Evolutionary conservation across 2,113 vertebrate genomes (phyloP), one percentile per base, ranked within the genome.

Genomic region (Anhinga anhinga): DNA sequence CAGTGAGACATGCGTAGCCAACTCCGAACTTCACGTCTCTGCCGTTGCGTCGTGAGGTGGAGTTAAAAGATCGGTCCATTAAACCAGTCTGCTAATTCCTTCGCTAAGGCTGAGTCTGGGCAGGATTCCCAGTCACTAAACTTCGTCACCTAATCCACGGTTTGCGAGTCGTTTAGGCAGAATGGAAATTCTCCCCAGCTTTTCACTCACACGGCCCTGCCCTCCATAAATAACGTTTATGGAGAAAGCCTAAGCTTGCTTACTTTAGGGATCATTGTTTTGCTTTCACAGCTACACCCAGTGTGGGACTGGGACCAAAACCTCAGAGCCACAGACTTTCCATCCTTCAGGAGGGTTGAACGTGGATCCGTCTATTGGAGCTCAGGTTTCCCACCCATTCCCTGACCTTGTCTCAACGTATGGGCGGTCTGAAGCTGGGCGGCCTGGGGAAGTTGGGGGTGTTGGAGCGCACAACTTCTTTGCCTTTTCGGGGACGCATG

Each of bases 281-380:
- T 96, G 44, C 77, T 94, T 95, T 93, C 86, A 59, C 27, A 73
- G 63, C 44, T 78, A 95, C 92, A 71, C 95, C 92, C 96, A 87
- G 34, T 15, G 5, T 20, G 72, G 93, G 59, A 78, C 8, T 16
- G 34, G 10, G 45, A 96, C 90, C 90, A 89, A 96, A 95, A 72
- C 80, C 86, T 77, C 69, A 40, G 47, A 84, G 53, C 63, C 3
- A 0, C 61, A 91, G 47, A 58, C 12, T 82, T 94, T 86, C 83
- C 56, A n/a, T 66, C 13, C 61, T 84, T 56, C 15, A 18, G 72
- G 81, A 52, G 34, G 38, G 40, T 29, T 19, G 4, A 70, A 80
- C 8, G 2, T 36, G 40, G 2, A 0, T 79, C 66, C 2, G 0
- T 42, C 50, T 88, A 1, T 14, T 20, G 30, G 47, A 81, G 52